These are phyloP conservation scores for Dryobates pubescens DNA, from an alignment of 2,797 vertebrate species.

Conservation along the genomic window DNA sequence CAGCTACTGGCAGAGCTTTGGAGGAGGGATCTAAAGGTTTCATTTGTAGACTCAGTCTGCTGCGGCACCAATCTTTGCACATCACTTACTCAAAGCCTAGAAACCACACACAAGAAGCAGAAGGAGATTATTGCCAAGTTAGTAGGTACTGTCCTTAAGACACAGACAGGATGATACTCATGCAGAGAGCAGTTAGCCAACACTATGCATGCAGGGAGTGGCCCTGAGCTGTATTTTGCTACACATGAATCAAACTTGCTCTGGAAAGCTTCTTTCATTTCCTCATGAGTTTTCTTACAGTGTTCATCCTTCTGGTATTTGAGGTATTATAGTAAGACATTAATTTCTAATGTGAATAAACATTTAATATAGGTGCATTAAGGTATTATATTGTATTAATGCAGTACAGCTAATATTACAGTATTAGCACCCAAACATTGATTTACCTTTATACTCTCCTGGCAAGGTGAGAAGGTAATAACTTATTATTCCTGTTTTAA, in stretches of 20 bases:
- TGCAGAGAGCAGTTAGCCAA: not conserved
- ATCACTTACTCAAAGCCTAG: not conserved
- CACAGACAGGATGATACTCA: not conserved
- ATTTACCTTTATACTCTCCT: constrained; percentile 2
- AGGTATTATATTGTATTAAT: not conserved
- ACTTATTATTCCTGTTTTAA: constrained; percentile 9
- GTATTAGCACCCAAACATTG: not conserved
- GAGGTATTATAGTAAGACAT: constrained; percentile 41
- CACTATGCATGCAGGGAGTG: constrained; percentile 24
- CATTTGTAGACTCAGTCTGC: not conserved
- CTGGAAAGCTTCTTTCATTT: constrained; percentile 35
- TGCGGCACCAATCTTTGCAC: not conserved
- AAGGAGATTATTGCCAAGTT: not conserved
- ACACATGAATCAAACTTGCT: constrained; percentile 30
- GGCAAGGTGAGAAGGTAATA: not conserved
- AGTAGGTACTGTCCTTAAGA: not conserved
- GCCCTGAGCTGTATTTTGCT: constrained; percentile 1
- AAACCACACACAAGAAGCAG: not conserved
- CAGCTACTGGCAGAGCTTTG: not conserved
- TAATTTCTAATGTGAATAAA: constrained; percentile 40
- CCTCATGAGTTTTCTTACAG: constrained; percentile 40
- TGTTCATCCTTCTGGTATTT: constrained; percentile 42
- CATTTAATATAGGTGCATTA: constrained; percentile 16
- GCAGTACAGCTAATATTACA: not conserved
- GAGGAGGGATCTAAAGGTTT: not conserved